Evolutionary conservation across 2,888 invertebrate species (phyloP).

Genomic region (Eristalinus aeneus): DNA sequence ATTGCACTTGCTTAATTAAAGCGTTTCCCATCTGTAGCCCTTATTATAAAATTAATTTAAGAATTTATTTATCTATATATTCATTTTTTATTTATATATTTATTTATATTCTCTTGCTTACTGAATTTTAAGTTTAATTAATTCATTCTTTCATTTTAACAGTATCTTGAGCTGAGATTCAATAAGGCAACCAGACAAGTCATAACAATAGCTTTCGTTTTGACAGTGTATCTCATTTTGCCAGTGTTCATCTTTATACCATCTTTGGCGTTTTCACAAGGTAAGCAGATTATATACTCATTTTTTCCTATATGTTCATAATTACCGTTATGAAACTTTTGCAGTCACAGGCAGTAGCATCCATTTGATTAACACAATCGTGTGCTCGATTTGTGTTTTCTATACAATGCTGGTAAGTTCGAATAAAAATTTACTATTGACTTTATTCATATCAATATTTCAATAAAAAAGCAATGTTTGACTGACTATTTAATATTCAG

Average conservation of each 20-base stretch:
- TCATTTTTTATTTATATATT: too few species aligned
- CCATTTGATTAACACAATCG: conserved; percentile 82
- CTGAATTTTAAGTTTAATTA: too few species aligned
- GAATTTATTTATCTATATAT: too few species aligned
- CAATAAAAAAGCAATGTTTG: too few species aligned
- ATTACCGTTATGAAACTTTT: conserved; percentile 64
- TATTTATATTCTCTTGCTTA: too few species aligned
- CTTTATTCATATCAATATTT: too few species aligned
- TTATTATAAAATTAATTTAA: too few species aligned
- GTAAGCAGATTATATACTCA: conserved; percentile 72
- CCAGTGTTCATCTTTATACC: conserved; percentile 79
- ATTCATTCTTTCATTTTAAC: conserved; percentile 6
- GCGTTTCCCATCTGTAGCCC: too few species aligned
- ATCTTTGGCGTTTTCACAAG: conserved; percentile 78
- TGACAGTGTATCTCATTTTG: conserved; percentile 75
- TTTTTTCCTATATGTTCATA: conserved; percentile 22
- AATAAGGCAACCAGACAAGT: conserved; percentile 76
- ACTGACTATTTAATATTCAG: too few species aligned
- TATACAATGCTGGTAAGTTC: conserved; percentile 83
- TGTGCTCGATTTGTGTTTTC: conserved; percentile 83
- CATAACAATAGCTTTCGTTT: conserved; percentile 76
- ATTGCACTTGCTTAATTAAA: too few species aligned
- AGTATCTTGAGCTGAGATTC: conserved; percentile 79
- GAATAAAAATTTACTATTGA: not conserved
- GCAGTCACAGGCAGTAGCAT: conserved; percentile 83